phyloP scores from a whole-genome alignment of 1,140 invertebrate genomes.

The Diachasma alloeum region DNA sequence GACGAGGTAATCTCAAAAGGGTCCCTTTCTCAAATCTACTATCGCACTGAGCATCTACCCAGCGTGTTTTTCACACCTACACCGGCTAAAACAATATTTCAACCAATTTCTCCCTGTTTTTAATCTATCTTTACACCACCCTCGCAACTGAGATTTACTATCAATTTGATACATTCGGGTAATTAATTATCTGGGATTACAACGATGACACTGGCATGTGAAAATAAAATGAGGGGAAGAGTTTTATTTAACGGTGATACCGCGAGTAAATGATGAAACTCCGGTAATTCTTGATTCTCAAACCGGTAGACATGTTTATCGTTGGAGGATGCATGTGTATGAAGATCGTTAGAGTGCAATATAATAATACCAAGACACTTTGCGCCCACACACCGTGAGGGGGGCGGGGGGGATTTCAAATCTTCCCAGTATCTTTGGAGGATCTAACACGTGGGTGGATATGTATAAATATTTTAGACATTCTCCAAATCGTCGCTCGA shows the following conservation, averaged over 20 bases:
- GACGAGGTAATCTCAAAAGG: not conserved
- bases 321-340: not conserved
- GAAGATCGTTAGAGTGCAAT: constrained; percentile 17
- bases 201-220: constrained; percentile 29
- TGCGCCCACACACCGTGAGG: not conserved
- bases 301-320: constrained; percentile 19
- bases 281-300: constrained; percentile 2
- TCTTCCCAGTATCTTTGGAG: not conserved
- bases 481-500: not conserved
- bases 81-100: not conserved
- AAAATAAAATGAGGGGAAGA: not conserved
- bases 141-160: not conserved
- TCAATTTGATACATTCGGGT: constrained; percentile 47
- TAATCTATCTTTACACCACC: not conserved
- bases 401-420: not conserved
- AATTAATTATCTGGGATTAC: constrained; percentile 45
- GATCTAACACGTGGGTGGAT: constrained; percentile 4
- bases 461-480: not conserved
- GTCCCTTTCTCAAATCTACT: not conserved
- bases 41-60: not conserved
- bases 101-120: not conserved
- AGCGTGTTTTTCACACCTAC: not conserved
- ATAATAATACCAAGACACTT: constrained; percentile 7
- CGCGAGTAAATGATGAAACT: not conserved
- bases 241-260: not conserved